These are phyloP conservation scores for Tichodroma muraria DNA, from an alignment of 2,113 vertebrate genomes.

Conservation along the genomic window DNA sequence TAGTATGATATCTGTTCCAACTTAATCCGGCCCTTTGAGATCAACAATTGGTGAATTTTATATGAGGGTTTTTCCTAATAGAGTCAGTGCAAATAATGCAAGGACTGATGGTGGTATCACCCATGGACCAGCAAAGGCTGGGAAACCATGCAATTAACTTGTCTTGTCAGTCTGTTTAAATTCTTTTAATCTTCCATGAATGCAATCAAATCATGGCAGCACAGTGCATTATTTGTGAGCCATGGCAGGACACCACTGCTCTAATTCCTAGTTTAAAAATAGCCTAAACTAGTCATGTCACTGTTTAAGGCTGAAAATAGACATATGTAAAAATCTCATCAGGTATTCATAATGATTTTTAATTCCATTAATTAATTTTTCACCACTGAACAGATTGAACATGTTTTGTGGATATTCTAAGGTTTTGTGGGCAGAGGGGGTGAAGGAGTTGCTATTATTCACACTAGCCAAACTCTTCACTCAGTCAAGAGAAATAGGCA, in stretches of 20 bases:
- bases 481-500: background rate
- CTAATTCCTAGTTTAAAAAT: background rate
- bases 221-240: background rate
- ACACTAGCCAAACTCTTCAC: background rate
- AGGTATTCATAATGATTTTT: background rate
- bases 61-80: background rate
- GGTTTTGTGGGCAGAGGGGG: background rate
- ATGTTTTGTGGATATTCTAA: background rate
- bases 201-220: background rate
- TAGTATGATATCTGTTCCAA: background rate
- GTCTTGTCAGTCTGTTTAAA: background rate
- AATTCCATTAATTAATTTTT: background rate
- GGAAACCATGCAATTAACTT: background rate
- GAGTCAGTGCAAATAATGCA: background rate
- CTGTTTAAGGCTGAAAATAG: background rate
- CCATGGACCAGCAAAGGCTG: background rate
- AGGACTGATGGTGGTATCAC: background rate
- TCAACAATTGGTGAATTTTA: background rate
- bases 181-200: background rate
- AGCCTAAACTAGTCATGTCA: background rate
- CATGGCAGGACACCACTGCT: background rate
- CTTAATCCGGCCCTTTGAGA: background rate
- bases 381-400: background rate
- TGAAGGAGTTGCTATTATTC: background rate
- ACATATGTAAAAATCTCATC: background rate